phyloP scores from a whole-genome alignment of 2,888 invertebrate genomes.

The Blastobasis lacticolella region DNA sequence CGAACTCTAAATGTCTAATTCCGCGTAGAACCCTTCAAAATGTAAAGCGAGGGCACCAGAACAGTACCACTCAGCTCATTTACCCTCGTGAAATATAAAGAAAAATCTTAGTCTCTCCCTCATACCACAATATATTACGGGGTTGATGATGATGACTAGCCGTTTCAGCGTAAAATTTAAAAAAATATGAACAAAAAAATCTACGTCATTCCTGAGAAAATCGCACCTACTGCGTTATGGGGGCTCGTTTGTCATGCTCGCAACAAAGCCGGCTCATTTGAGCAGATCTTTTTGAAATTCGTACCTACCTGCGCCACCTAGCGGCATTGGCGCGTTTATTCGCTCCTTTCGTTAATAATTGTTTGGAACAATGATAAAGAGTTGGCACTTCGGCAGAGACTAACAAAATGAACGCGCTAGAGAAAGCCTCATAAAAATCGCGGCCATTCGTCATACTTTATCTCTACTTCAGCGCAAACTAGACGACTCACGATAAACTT shows the following conservation, averaged over 20 bases:
- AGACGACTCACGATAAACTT: neutral
- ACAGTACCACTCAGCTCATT: no score
- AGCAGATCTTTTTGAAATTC: slow-evolving; percentile 16
- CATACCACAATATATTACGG: neutral
- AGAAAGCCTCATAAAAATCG: no score
- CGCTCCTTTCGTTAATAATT: no score
- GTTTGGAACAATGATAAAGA: no score
- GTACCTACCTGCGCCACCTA: slow-evolving; percentile 16
- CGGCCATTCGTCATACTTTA: no score
- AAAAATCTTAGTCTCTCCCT: no score
- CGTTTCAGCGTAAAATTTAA: slow-evolving; percentile 3
- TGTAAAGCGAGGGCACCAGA: no score
- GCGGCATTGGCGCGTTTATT: slow-evolving; percentile 14
- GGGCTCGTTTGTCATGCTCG: slow-evolving; percentile 18
- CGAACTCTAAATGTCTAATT: no score
- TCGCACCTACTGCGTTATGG: slow-evolving; percentile 16
- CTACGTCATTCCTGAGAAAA: slow-evolving; percentile 11
- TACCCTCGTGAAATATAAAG: no score
- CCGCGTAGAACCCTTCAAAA: no score
- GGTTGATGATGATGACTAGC: slow-evolving; percentile 8
- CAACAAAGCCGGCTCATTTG: slow-evolving; percentile 18
- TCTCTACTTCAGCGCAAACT: neutral
- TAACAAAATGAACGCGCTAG: no score
- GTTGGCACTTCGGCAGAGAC: no score
- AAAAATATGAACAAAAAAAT: slow-evolving; percentile 7